phyloP scores from a whole-genome alignment of 35 echinoderm and acorn worm genomes.

The Diadema setosum region DNA sequence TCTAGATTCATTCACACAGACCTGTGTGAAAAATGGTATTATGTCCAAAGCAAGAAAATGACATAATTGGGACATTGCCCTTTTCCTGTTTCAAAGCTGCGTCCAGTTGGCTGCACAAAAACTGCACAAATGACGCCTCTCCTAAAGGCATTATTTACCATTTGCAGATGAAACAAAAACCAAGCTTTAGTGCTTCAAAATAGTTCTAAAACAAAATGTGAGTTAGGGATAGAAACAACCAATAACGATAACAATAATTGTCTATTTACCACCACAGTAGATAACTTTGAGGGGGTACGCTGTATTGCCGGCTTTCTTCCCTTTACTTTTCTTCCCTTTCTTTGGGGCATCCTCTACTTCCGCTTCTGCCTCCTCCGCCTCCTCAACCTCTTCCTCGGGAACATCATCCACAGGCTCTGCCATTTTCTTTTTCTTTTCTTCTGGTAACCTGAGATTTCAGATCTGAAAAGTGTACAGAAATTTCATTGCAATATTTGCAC shows the following conservation, averaged over 20 bases:
- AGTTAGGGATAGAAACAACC: not conserved
- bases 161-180: not conserved
- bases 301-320: not conserved
- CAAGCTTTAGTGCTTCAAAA: not conserved
- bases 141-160: too few relatives aligned
- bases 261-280: slow-evolving; percentile 79
- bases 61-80: not conserved
- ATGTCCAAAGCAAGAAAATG: not conserved
- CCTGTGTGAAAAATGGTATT: not conserved
- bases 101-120: not conserved
- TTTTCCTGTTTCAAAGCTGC: not conserved
- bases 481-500: too few relatives aligned
- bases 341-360: not conserved
- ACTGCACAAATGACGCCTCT: too few relatives aligned
- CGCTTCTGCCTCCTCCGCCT: not conserved
- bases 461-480: too few relatives aligned
- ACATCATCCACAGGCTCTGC: not conserved
- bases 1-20: not conserved
- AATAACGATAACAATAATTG: not conserved
- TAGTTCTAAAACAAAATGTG: not conserved
- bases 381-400: slow-evolving; percentile 10
- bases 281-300: slow-evolving; percentile 75
- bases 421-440: too few relatives aligned
- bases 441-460: too few relatives aligned
- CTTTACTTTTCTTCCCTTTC: not conserved